phyloP scores from a whole-genome alignment of 2,888 invertebrate species.

The Rhingia rostrata region DNA sequence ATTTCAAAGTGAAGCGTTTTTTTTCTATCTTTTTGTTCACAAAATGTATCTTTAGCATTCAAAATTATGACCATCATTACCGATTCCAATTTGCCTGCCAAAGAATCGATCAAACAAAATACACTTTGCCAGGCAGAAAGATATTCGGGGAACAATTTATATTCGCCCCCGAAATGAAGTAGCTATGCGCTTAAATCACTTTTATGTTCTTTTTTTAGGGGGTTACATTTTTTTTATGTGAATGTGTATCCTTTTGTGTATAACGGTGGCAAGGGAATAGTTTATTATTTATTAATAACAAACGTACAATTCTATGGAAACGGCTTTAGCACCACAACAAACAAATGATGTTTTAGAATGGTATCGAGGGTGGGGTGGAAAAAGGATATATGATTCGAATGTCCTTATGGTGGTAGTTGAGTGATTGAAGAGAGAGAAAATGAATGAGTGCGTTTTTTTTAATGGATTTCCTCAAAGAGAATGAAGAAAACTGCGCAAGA shows the following conservation, averaged over 20 bases:
- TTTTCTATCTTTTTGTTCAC: background rate
- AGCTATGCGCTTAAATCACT: conserved; percentile 64
- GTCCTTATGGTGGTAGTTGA: conserved; percentile 10
- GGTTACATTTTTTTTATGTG: conserved; percentile 15
- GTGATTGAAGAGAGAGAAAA: background rate
- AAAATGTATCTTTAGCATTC: background rate
- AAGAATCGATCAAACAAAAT: conserved; percentile 69
- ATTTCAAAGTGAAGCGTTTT: conserved; percentile 8
- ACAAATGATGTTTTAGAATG: conserved; percentile 18
- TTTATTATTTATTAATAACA: conserved; percentile 72
- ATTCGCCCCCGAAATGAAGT: conserved; percentile 36
- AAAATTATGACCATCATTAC: conserved; percentile 6
- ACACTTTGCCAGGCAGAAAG: background rate
- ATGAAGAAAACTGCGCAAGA: conserved; percentile 31
- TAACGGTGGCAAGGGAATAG: conserved; percentile 44
- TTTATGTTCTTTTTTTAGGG: conserved; percentile 51
- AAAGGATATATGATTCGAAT: conserved; percentile 9
- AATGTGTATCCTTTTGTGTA: background rate
- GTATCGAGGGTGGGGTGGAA: conserved; percentile 16
- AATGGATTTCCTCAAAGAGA: background rate
- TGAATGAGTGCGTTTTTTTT: background rate
- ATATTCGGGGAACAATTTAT: conserved; percentile 10
- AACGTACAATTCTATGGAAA: conserved; percentile 70
- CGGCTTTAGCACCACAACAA: conserved; percentile 60
- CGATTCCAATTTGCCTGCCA: conserved; percentile 29